Evolutionary conservation across 2,113 vertebrate genomes (phyloP).

Genomic region (Canis aureus): DNA sequence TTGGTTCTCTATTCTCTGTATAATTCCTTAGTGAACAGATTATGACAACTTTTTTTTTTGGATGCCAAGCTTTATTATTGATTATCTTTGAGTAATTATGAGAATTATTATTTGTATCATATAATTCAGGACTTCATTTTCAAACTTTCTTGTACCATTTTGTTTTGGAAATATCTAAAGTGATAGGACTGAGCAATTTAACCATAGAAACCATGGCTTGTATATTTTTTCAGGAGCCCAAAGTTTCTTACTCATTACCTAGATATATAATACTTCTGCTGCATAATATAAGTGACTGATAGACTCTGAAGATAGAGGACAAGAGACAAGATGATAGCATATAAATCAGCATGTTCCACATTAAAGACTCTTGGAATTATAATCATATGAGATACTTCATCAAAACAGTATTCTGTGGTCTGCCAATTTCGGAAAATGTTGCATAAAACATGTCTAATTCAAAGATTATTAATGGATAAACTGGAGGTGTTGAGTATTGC

Average conservation of each 20-base stretch:
- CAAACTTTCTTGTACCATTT: not conserved
- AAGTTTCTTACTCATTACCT: not conserved
- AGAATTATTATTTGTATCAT: not conserved
- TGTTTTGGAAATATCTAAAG: not conserved
- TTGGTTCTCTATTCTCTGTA: not conserved
- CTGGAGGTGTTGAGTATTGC: not conserved
- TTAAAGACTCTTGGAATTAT: not conserved
- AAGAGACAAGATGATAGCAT: not conserved
- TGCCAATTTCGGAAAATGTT: not conserved
- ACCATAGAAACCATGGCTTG: not conserved
- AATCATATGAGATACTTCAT: not conserved
- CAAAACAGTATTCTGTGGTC: not conserved
- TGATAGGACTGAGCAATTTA: not conserved
- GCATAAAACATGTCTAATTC: not conserved
- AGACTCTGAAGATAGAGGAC: not conserved
- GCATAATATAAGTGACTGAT: not conserved
- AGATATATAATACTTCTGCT: not conserved
- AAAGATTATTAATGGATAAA: constrained; percentile 2
- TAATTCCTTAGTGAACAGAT: not conserved
- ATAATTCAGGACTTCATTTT: not conserved
- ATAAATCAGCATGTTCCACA: not conserved
- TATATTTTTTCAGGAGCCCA: not conserved
- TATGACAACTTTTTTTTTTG: not conserved
- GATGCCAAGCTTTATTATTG: not conserved
- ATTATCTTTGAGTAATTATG: not conserved